Evolutionary conservation across 2,113 vertebrate genomes (phyloP), one percentile per base, ranked within the genome.

Genomic region (Percopsis transmontana): DNA sequence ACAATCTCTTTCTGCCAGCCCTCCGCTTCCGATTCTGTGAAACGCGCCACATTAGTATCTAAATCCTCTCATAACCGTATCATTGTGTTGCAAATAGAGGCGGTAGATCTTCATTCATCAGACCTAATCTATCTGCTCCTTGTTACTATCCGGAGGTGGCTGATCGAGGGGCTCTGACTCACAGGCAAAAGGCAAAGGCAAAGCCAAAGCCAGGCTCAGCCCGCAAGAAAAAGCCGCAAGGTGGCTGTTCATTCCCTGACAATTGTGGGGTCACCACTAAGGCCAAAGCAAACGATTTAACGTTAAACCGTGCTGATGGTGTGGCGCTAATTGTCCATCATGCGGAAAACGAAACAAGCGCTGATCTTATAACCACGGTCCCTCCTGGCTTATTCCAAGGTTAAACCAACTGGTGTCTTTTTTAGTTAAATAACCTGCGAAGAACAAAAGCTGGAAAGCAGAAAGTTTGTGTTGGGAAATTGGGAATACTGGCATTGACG

Each of bases 71-170:
- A 77, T 76, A 88, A 74, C 78, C 72, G 73, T 76, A 60, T 82
- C 79, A 75, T 74, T 80, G 85, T 86, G 82, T 74, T 76, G 76
- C 77, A 85, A 85, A 84, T 80, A 79, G 79, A 80, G 74, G 76
- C 70, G 64, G 69, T 16, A 80, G 80, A 90, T 88, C 80, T 86
- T 72, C 77, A 87, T 87, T 88, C 84, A 85, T 83, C 84, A 74
- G 79, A 20, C 62, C 76, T 88, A 80, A 90, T 90, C 87, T 84
- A 85, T 90, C 82, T 82, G 81, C 78, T 87, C 78, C 85, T 85
- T 85, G 84, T 83, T 84, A 86, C 65, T 77, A 66, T 80, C 77
- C 74, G 61, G 74, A 71, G 80, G 74, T 70, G 74, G 54, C 79
- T 77, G 59, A 9, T 47, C 27, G 24, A n/a, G 42, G n/a, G 62